Evolutionary conservation across 2,888 invertebrate genomes (phyloP).

Genomic region (Caenorhabditis sp.): DNA sequence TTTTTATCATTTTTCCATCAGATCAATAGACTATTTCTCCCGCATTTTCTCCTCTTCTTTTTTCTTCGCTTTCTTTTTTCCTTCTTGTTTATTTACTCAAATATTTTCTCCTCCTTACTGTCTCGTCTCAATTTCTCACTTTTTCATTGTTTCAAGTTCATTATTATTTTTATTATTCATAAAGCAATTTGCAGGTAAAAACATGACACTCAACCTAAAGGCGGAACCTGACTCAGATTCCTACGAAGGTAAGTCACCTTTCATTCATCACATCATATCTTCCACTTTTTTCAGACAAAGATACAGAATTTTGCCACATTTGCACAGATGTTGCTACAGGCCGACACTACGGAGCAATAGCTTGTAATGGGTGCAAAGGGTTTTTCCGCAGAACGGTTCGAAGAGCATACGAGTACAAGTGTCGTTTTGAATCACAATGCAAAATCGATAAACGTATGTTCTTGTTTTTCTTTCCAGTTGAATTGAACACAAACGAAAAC

Average conservation of each 20-base stretch:
- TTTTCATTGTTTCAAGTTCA: not conserved
- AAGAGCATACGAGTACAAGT: constrained; percentile 65
- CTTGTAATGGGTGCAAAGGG: constrained; percentile 68
- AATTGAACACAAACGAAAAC: too few species aligned
- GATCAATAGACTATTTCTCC: not conserved
- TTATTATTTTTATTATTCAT: not conserved
- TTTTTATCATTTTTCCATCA: not conserved
- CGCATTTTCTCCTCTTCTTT: not conserved
- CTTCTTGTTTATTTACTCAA: not conserved
- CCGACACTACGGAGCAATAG: constrained; percentile 62
- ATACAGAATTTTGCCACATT: constrained; percentile 55
- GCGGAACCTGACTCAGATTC: not conserved
- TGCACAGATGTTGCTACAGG: constrained; percentile 68
- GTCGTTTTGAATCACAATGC: constrained; percentile 64
- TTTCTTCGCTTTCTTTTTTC: not conserved
- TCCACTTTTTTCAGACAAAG: constrained; percentile 10
- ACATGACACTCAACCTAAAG: not conserved
- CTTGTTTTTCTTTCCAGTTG: too few species aligned
- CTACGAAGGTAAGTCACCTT: not conserved
- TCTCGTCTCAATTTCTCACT: too few species aligned
- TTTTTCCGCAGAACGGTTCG: constrained; percentile 68
- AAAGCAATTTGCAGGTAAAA: not conserved
- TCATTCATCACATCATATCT: not conserved
- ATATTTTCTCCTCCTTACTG: not conserved
- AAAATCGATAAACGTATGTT: constrained; percentile 66